Evolutionary conservation across 1,140 invertebrate genomes (phyloP).

Genomic region (Drosophila bocqueti): DNA sequence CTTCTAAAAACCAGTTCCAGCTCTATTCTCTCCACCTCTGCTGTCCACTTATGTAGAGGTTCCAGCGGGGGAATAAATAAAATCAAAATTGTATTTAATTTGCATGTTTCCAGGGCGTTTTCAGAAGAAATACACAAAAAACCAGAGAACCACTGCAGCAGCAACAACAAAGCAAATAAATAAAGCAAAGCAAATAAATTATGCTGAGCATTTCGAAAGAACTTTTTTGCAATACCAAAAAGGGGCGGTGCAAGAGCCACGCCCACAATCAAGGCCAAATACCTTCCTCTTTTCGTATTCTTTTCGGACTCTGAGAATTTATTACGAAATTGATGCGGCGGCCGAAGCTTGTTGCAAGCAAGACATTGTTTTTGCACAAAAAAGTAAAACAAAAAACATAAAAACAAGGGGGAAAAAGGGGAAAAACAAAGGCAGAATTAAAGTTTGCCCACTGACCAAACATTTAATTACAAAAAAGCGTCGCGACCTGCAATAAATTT

Average conservation of each 20-base stretch:
- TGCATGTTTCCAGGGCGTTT: slow-evolving; percentile 73
- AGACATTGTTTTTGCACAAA: slow-evolving; percentile 20
- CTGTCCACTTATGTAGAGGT: slow-evolving; percentile 10
- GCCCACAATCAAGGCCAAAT: slow-evolving; percentile 66
- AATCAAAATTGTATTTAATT: slow-evolving; percentile 72
- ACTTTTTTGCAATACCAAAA: slow-evolving; percentile 57
- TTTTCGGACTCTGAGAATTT: slow-evolving; percentile 55
- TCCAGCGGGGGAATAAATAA: slow-evolving; percentile 31
- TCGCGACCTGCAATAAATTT: slow-evolving; percentile 78
- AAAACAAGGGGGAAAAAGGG: neutral
- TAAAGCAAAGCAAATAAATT: slow-evolving; percentile 74
- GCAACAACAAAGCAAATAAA: slow-evolving; percentile 61
- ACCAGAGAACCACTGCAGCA: slow-evolving; percentile 8
- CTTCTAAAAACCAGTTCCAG: too few relatives aligned
- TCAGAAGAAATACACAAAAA: slow-evolving; percentile 51
- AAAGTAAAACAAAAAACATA: neutral
- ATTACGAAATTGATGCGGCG: slow-evolving; percentile 75
- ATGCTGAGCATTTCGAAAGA: slow-evolving; percentile 74
- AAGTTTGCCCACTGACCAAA: slow-evolving; percentile 78
- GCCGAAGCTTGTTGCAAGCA: slow-evolving; percentile 54
- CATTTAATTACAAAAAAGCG: slow-evolving; percentile 81
- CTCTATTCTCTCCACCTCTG: neutral
- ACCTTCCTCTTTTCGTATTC: slow-evolving; percentile 33
- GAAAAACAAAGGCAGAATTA: slow-evolving; percentile 38
- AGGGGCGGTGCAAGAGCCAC: slow-evolving; percentile 36